Evolutionary conservation across 1,140 invertebrate genomes (phyloP).

Genomic region (Pseudachorutes palmiensis): DNA sequence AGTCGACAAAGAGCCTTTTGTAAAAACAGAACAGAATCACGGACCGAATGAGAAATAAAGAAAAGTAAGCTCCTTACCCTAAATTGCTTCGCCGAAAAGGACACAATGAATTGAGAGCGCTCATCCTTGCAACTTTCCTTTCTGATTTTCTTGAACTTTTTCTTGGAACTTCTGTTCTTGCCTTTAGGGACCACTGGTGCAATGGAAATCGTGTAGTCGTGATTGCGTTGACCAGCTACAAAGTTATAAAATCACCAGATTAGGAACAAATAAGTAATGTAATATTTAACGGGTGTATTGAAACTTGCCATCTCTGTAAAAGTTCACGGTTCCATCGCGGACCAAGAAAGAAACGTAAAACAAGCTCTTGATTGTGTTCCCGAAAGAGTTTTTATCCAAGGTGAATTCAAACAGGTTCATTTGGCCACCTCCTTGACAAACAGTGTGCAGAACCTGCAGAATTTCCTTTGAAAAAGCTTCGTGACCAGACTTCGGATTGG

Average conservation of each 20-base stretch:
- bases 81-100: not conserved
- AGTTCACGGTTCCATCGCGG: constrained; percentile 16
- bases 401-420: constrained; percentile 21
- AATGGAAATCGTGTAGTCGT: not conserved
- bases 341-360: constrained; percentile 23
- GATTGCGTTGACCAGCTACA: not conserved
- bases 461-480: constrained; percentile 22
- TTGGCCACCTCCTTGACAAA: too few species aligned
- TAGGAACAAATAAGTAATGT: not conserved
- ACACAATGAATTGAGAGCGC: constrained; percentile 4
- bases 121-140: not conserved
- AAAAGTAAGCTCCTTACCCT: not conserved
- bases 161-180: not conserved
- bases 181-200: not conserved
- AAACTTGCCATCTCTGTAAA: constrained; percentile 3
- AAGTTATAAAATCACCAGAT: not conserved
- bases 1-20: not conserved
- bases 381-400: constrained; percentile 13
- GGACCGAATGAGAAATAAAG: not conserved
- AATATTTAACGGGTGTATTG: not conserved
- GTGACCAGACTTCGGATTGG: not conserved
- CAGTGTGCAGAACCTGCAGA: constrained; percentile 12
- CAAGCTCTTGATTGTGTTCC: constrained; percentile 14
- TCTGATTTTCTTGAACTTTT: not conserved
- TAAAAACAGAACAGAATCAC: not conserved